phyloP scores from a whole-genome alignment of 2,888 invertebrate species.

The Drosophila paramelanica region DNA sequence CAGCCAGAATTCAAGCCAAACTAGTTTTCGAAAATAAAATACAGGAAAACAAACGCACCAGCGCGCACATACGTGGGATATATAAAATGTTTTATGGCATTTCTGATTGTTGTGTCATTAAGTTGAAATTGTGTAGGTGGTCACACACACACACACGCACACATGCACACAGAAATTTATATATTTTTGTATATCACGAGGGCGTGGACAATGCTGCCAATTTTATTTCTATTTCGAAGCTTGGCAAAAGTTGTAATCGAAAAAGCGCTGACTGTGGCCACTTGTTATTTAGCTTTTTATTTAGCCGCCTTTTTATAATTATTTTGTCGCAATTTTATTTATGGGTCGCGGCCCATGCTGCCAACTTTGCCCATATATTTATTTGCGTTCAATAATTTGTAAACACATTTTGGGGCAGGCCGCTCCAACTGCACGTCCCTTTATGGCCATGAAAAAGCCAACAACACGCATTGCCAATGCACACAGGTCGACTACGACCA shows the following conservation, averaged over 20 bases:
- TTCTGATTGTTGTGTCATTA: slow-evolving; percentile 81
- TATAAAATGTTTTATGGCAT: slow-evolving; percentile 79
- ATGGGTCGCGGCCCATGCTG: slow-evolving; percentile 45
- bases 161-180: slow-evolving; percentile 7
- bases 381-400: slow-evolving; percentile 79
- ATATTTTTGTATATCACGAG: slow-evolving; percentile 12
- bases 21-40: slow-evolving; percentile 53
- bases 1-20: slow-evolving; percentile 45
- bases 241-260: slow-evolving; percentile 76
- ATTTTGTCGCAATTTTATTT: slow-evolving; percentile 74
- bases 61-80: slow-evolving; percentile 33
- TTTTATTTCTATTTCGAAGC: slow-evolving; percentile 64
- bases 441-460: slow-evolving; percentile 74
- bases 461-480: slow-evolving; percentile 39
- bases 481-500: slow-evolving; percentile 11
- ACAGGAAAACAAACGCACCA: slow-evolving; percentile 15
- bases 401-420: slow-evolving; percentile 57
- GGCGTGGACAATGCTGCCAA: slow-evolving; percentile 65
- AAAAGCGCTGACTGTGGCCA: slow-evolving; percentile 57
- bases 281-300: slow-evolving; percentile 15
- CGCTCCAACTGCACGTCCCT: slow-evolving; percentile 55
- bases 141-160: slow-evolving; percentile 22
- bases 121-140: slow-evolving; percentile 81
- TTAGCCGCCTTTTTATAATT: slow-evolving; percentile 55
- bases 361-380: slow-evolving; percentile 53